phyloP scores from a whole-genome alignment of 2,797 vertebrate genomes.

The Alauda arvensis region DNA sequence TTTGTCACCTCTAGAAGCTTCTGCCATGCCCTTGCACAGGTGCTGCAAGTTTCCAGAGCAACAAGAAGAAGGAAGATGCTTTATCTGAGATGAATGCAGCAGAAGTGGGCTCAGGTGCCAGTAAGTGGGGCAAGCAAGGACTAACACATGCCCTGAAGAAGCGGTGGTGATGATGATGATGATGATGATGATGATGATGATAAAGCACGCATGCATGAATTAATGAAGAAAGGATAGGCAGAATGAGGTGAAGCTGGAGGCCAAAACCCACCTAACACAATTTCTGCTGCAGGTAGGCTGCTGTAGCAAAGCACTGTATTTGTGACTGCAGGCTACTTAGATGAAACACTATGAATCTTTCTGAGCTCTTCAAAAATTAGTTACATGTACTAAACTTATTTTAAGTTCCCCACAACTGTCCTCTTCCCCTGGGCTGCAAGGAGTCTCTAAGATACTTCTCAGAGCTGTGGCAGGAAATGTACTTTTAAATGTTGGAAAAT shows the following conservation, averaged over 20 bases:
- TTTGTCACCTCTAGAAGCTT: neutral
- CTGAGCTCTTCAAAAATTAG: neutral
- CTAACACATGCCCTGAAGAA: neutral
- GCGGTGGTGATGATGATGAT: neutral
- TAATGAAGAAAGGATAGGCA: neutral
- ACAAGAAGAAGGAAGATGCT: neutral
- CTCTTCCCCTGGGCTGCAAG: neutral
- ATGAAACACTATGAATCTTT: neutral
- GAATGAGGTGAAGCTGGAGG: neutral
- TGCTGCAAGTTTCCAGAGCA: neutral
- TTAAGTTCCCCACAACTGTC: neutral
- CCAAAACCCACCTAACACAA: neutral
- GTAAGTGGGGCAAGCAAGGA: neutral
- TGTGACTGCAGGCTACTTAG: neutral
- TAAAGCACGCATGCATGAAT: neutral
- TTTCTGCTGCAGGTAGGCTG: neutral
- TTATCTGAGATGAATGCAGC: neutral
- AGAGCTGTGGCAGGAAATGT: neutral
- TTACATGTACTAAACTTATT: neutral
- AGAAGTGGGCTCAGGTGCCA: neutral
- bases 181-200: neutral
- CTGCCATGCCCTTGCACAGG: neutral
- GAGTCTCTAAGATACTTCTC: neutral
- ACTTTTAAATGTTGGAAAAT: neutral
- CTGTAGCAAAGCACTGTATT: rapidly evolving